Evolutionary conservation across 1,140 invertebrate genomes (phyloP).

Genomic region (Amyelois transitella): DNA sequence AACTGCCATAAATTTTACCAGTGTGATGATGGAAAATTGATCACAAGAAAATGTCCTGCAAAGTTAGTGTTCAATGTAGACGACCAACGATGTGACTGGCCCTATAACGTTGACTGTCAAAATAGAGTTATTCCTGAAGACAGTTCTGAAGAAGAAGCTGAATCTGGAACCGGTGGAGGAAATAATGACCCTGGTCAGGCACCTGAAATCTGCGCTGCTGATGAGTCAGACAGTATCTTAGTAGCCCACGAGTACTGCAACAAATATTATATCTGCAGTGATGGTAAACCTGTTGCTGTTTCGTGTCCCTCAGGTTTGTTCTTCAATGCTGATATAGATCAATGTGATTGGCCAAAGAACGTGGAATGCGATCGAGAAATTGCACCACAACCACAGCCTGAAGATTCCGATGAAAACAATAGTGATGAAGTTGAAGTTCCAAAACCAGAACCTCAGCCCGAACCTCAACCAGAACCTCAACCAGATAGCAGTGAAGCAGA

Average conservation of each 20-base stretch:
- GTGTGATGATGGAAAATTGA: slow-evolving; percentile 17
- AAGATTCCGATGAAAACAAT: slow-evolving; percentile 2
- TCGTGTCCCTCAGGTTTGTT: slow-evolving; percentile 43
- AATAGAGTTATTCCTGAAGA: slow-evolving; percentile 17
- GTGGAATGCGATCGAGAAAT: slow-evolving; percentile 26
- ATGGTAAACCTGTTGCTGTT: slow-evolving; percentile 13
- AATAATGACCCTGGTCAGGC: slow-evolving; percentile 29
- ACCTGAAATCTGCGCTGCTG: slow-evolving; percentile 21
- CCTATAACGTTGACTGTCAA: slow-evolving; percentile 18
- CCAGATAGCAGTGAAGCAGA: slow-evolving; percentile 5
- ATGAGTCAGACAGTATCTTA: slow-evolving; percentile 18
- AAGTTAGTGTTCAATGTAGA: slow-evolving; percentile 14
- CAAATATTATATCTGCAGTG: slow-evolving; percentile 27
- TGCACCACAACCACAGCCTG: neutral
- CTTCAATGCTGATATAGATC: slow-evolving; percentile 75
- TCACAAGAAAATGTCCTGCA: slow-evolving; percentile 11
- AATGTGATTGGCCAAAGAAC: slow-evolving; percentile 70
- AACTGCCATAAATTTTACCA: slow-evolving; percentile 27
- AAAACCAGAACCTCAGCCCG: neutral
- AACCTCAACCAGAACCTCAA: too few relatives aligned
- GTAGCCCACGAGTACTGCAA: slow-evolving; percentile 34
- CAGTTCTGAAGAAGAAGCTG: neutral
- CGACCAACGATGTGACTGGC: slow-evolving; percentile 18
- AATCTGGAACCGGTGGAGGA: neutral
- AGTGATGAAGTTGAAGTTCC: too few relatives aligned